Evolutionary conservation across 2,888 invertebrate species (phyloP).

Genomic region (Ceraclea dissimilis): DNA sequence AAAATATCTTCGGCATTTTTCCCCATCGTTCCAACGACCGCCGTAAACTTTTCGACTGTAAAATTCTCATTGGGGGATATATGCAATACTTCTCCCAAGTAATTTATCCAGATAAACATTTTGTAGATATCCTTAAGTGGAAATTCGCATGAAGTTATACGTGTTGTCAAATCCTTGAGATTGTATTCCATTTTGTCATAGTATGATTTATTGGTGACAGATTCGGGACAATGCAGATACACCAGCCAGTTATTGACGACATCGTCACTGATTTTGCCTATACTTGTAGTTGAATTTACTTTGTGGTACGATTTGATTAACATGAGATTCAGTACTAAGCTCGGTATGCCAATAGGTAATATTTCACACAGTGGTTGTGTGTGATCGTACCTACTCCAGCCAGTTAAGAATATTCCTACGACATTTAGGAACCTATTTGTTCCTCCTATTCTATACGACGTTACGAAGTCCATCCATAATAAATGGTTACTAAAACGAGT

Average conservation of each 20-base stretch:
- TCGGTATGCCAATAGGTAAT: slow-evolving; percentile 54
- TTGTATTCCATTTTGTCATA: background rate
- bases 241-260: background rate
- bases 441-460: slow-evolving; percentile 41
- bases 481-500: slow-evolving; percentile 65
- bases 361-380: slow-evolving; percentile 58
- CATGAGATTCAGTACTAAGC: slow-evolving; percentile 52
- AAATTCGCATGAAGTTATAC: background rate
- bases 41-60: too few species aligned
- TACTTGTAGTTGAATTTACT: background rate
- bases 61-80: too few species aligned
- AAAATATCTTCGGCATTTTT: too few species aligned
- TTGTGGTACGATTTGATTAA: slow-evolving; percentile 30
- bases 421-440: slow-evolving; percentile 40
- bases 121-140: too few species aligned
- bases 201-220: background rate
- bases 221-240: background rate
- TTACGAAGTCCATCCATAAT: slow-evolving; percentile 58
- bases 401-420: slow-evolving; percentile 61
- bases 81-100: too few species aligned
- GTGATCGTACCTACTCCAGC: slow-evolving; percentile 66
- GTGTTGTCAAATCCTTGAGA: background rate
- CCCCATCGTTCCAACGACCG: too few species aligned
- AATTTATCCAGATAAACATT: too few species aligned
- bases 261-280: background rate